Percentiles rank a stretch among this genome's conserved stretches.
phyloP scores from a whole-genome alignment of 1,140 invertebrate genomes.

The Drosophila santomea region DNA sequence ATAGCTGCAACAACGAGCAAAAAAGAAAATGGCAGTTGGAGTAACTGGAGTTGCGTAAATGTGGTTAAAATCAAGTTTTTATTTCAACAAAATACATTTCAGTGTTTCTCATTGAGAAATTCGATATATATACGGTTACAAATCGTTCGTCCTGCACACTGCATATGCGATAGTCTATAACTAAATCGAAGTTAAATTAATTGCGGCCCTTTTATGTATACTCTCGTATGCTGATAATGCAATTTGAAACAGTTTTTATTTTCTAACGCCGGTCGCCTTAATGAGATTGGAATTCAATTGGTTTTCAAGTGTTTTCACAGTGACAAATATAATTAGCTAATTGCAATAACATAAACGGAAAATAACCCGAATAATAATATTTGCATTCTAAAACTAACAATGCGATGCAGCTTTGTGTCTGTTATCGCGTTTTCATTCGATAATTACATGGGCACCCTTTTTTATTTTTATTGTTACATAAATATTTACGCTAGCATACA shows the following conservation, averaged over 20 bases:
- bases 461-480: conserved; percentile 54
- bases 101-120: conserved; percentile 42
- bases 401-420: conserved; percentile 40
- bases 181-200: conserved; percentile 19
- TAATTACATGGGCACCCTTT: conserved; percentile 39
- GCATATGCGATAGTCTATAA: conserved; percentile 13
- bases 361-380: conserved; percentile 37
- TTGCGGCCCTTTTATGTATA: conserved; percentile 4
- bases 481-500: conserved; percentile 74
- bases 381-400: conserved; percentile 47
- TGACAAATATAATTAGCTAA: conserved; percentile 57
- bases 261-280: conserved; percentile 4
- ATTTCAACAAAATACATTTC: conserved; percentile 43
- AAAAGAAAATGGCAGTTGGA: no score
- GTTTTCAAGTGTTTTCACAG: conserved; percentile 27
- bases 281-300: conserved; percentile 28
- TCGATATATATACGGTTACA: conserved; percentile 37
- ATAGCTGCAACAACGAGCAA: background rate
- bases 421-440: conserved; percentile 30
- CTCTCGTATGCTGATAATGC: background rate
- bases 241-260: conserved; percentile 7
- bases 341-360: conserved; percentile 45
- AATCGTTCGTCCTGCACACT: conserved; percentile 17
- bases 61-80: conserved; percentile 10
- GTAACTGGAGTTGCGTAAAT: background rate